These are phyloP conservation scores for Fabriciana adippe DNA, from an alignment of 2,888 invertebrate species.

Conservation along the genomic window DNA sequence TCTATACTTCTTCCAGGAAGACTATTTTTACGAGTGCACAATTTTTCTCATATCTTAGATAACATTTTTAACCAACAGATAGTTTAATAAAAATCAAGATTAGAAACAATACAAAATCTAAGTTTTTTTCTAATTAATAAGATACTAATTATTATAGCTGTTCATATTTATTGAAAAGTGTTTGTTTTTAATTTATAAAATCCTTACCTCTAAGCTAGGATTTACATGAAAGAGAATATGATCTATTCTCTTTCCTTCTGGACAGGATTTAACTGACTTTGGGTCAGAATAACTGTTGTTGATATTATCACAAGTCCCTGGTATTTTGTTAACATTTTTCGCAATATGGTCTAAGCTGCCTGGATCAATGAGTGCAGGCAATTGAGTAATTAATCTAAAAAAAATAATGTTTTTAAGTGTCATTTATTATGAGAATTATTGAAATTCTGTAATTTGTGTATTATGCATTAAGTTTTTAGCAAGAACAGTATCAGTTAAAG, in stretches of 20 bases:
- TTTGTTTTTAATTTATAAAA: background rate
- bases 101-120: no score
- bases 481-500: no score
- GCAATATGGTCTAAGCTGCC: constrained; percentile 51
- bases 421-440: background rate
- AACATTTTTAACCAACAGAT: no score
- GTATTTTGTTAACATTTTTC: constrained; percentile 46
- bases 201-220: constrained; percentile 57
- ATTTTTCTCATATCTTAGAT: no score
- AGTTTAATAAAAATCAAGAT: no score
- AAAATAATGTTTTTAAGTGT: constrained; percentile 12
- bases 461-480: no score
- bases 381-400: constrained; percentile 75
- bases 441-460: background rate
- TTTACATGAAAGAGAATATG: constrained; percentile 88
- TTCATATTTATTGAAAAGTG: background rate
- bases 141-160: no score
- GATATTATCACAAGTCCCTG: constrained; percentile 85
- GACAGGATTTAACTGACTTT: constrained; percentile 73
- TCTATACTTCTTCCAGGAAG: no score
- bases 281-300: constrained; percentile 91
- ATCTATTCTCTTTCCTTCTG: constrained; percentile 94
- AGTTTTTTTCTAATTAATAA: no score
- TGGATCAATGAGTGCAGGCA: constrained; percentile 65
- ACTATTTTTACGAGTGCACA: no score